Evolutionary conservation across 1,140 invertebrate genomes (phyloP), one percentile per base, ranked within the genome.

Genomic region (Ephestia elutella): DNA sequence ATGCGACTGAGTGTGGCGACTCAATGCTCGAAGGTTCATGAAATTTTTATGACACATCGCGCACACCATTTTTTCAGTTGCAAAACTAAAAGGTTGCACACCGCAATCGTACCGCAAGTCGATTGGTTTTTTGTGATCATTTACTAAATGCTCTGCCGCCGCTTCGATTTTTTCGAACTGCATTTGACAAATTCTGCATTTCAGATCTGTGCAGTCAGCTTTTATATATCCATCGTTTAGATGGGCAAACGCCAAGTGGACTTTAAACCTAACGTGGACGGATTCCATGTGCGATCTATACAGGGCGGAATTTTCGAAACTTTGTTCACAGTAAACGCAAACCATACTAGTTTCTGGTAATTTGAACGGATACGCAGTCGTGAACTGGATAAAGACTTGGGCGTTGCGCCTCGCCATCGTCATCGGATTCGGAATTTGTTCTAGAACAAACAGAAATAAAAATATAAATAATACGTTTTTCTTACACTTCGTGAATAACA

Each of bases 361-460:
- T 50, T 50, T 50, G 49, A 50, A 50, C 10, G 49, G 49, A 50
- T 50, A 50, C 49, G 49, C 49, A 20, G 49, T 50, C 0, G 19
- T 11, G 20, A 10, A 50, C 18, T 50, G 8, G 20, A 50, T 11
- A 20, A 50, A 3, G 18, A 50, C 11, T 50, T 50, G 18, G 49
- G 49, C 49, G 49, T 50, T 87, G 62, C 70, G 66, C 73, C 75
- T 82, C 61, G 79, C 80, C 71, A 76, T 72, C 66, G 55, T 60
- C 72, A 68, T 80, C 38, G 38, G 5, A 44, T 44, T 44, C 75
- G 60, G 48, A 66, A 70, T 76, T 72, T 66, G 56, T 65, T 80
- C 82, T 83, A 86, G 78, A 86, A 86, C 79, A 86, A 80, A 86
- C 75, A 83, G 74, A 83, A 79, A 81, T 82, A 63, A 44, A 35